phyloP scores from a whole-genome alignment of 2,113 vertebrate species.

The Stomatorhinus ivindoensis region DNA sequence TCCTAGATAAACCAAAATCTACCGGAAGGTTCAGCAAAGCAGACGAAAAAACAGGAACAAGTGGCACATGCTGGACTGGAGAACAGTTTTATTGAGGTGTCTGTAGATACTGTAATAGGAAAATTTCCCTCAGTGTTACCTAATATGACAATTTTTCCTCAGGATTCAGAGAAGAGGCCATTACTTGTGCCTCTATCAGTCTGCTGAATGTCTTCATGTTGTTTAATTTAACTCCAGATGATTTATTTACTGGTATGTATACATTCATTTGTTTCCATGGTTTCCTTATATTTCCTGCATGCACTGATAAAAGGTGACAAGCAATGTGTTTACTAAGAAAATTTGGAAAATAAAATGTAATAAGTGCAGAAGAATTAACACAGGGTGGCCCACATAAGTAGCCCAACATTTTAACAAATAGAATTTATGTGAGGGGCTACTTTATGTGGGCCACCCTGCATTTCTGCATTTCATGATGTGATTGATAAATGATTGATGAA shows the following conservation, averaged over 20 bases:
- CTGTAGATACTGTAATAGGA: neutral
- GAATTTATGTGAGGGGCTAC: neutral
- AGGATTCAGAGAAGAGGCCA: neutral
- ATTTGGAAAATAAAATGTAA: neutral
- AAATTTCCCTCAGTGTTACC: neutral
- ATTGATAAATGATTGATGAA: neutral
- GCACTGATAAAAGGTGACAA: neutral
- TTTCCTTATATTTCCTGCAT: neutral
- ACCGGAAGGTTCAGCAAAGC: too few species aligned
- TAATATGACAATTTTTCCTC: neutral
- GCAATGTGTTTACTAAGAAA: neutral
- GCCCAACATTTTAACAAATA: neutral
- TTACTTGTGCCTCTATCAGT: neutral
- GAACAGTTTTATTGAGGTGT: neutral
- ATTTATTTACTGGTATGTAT: neutral
- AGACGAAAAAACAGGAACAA: too few species aligned
- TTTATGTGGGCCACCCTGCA: neutral
- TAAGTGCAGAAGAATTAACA: neutral
- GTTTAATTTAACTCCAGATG: neutral
- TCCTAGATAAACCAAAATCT: too few species aligned
- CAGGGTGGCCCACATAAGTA: neutral
- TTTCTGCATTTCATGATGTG: neutral
- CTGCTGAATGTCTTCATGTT: neutral
- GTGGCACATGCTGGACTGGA: neutral
- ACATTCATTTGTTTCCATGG: neutral